Evolutionary conservation across 2,888 invertebrate species (phyloP).

Genomic region (Gymnoscelis rufifasciata): DNA sequence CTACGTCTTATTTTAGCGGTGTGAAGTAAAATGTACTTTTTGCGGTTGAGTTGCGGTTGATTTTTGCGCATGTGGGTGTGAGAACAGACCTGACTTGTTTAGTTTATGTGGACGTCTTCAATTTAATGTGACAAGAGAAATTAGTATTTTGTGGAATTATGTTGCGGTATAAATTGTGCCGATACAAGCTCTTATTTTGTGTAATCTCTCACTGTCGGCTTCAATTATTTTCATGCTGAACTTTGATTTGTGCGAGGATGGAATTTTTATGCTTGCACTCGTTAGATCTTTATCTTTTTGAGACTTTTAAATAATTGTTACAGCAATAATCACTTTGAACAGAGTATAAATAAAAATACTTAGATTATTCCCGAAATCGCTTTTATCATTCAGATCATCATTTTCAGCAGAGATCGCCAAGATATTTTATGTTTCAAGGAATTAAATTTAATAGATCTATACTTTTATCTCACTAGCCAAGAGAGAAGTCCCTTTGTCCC

Average conservation of each 20-base stretch:
- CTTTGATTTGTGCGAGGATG: no score
- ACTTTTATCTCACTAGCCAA: neutral
- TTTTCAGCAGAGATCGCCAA: no score
- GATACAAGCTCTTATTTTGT: constrained; percentile 15
- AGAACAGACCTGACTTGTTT: constrained; percentile 32
- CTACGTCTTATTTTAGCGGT: constrained; percentile 19
- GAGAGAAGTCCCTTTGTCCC: neutral
- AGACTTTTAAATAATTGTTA: no score
- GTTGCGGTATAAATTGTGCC: constrained; percentile 21
- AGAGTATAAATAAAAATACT: no score
- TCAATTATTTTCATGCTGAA: constrained; percentile 10
- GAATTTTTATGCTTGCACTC: no score
- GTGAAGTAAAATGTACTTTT: constrained; percentile 23
- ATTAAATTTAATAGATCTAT: no score
- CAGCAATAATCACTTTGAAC: no score
- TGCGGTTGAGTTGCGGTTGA: constrained; percentile 7
- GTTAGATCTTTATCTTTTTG: no score
- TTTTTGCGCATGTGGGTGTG: constrained; percentile 8
- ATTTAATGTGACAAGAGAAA: constrained; percentile 41
- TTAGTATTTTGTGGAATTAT: constrained; percentile 32
- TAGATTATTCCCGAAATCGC: no score
- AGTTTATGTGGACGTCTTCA: constrained; percentile 41
- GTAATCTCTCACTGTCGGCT: constrained; percentile 17
- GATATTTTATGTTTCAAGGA: no score
- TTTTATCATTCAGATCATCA: no score